Conservation (phyloP, 2,888 invertebrate species). For the Chrysopilus asiliformis region DNA sequence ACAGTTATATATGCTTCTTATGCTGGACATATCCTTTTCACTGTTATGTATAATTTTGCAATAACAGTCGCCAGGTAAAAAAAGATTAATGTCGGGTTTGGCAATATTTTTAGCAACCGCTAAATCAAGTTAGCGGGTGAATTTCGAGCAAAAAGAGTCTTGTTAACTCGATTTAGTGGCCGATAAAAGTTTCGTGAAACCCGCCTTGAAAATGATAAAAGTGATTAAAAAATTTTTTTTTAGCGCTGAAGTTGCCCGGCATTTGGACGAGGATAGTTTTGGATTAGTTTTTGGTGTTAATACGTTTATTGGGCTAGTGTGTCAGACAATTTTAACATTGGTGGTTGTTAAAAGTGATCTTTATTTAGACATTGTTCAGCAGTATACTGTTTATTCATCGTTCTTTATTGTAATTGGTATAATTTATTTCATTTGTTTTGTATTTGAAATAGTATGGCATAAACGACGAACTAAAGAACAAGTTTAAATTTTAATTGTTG, state of each 20-base stretch:
- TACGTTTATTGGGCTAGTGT: conserved; percentile 61
- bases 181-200: no score
- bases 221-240: no score
- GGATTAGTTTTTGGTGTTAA: conserved; percentile 86
- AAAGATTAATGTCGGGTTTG: neutral
- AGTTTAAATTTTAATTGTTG: conserved; percentile 14
- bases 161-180: no score
- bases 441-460: neutral
- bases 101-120: no score
- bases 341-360: conserved; percentile 28
- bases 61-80: conserved; percentile 53
- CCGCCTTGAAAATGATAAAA: no score
- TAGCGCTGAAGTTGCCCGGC: conserved; percentile 76
- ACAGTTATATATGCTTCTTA: conserved; percentile 57
- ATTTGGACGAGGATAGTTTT: conserved; percentile 69
- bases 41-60: conserved; percentile 64
- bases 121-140: no score
- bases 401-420: conserved; percentile 28
- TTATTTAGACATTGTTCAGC: conserved; percentile 22
- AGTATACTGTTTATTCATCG: conserved; percentile 30
- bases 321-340: conserved; percentile 65
- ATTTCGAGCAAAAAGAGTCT: no score
- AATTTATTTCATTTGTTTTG: conserved; percentile 21
- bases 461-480: neutral
- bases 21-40: conserved; percentile 57